A percentile compares a stretch with the other conserved stretches of the same genome.
Evolutionary conservation across 2,888 invertebrate species (phyloP).

Genomic region (Tetranychus piercei): DNA sequence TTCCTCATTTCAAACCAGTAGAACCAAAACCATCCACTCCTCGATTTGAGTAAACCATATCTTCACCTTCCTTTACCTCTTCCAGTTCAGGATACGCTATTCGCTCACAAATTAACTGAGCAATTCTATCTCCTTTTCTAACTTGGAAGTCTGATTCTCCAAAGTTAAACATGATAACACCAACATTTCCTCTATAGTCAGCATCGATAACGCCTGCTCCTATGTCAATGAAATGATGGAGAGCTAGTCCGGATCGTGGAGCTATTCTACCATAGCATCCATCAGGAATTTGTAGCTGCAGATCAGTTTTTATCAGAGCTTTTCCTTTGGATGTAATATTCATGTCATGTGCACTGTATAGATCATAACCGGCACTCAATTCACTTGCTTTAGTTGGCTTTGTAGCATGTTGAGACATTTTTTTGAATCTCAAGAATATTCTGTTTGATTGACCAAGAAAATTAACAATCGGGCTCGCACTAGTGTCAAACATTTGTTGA

Average conservation of each 20-base stretch:
- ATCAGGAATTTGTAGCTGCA: conserved; percentile 60
- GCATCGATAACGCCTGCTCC: conserved; percentile 90
- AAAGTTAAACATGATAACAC: conserved; percentile 84
- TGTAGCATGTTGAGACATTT: conserved; percentile 59
- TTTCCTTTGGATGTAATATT: conserved; percentile 69
- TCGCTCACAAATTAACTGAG: conserved; percentile 85
- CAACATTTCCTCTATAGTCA: conserved; percentile 85
- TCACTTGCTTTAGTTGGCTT: conserved; percentile 64
- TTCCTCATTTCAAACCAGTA: no score
- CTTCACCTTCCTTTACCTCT: conserved; percentile 40
- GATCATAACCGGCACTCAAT: conserved; percentile 74
- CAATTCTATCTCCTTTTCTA: conserved; percentile 76
- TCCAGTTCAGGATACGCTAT: conserved; percentile 64
- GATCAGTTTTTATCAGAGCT: conserved; percentile 66
- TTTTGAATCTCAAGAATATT: conserved; percentile 49
- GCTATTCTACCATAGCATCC: conserved; percentile 83
- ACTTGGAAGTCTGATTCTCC: conserved; percentile 56
- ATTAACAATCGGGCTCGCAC: no score
- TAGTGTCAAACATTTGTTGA: no score
- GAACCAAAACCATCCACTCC: no score
- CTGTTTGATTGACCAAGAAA: no score
- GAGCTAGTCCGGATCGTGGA: conserved; percentile 59
- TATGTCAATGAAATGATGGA: conserved; percentile 88
- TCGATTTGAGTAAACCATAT: conserved; percentile 32
- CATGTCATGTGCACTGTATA: conserved; percentile 60